phyloP scores from a whole-genome alignment of 2,797 vertebrate genomes.

The Characodon lateralis region DNA sequence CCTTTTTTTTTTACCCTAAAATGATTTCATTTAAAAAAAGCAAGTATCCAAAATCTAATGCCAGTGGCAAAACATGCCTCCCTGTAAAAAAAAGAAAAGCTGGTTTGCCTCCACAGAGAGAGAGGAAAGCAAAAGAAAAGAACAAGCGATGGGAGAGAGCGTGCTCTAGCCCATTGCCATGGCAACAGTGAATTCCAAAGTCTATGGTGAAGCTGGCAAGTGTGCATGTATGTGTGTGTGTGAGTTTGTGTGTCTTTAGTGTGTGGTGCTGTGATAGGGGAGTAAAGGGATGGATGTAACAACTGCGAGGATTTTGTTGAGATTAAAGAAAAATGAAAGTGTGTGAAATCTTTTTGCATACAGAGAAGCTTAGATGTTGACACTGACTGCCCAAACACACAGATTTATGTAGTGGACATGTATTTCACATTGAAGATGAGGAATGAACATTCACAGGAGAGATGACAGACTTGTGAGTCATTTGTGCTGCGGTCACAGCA shows the following conservation, averaged over 20 bases:
- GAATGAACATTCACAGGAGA: conserved; percentile 46
- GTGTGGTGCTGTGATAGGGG: conserved; percentile 27
- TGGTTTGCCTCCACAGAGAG: conserved; percentile 44
- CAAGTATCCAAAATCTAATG: conserved; percentile 40
- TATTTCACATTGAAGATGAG: conserved; percentile 10
- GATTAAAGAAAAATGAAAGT: conserved; percentile 39
- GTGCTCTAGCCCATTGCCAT: conserved; percentile 78
- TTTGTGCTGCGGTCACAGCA: conserved; percentile 26
- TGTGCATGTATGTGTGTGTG: conserved; percentile 21
- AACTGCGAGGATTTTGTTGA: conserved; percentile 64
- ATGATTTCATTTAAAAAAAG: conserved; percentile 17
- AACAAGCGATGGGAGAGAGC: conserved; percentile 74
- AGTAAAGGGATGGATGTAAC: conserved; percentile 59
- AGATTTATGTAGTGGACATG: not conserved
- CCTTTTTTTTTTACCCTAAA: conserved; percentile 11
- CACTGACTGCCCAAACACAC: not conserved
- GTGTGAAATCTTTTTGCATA: conserved; percentile 35
- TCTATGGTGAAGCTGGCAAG: conserved; percentile 72
- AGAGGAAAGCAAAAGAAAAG: conserved; percentile 62
- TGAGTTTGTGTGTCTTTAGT: conserved; percentile 16
- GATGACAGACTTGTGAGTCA: conserved; percentile 67
- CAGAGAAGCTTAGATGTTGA: conserved; percentile 24
- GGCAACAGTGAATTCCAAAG: conserved; percentile 84
- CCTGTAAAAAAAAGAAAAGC: conserved; percentile 41
- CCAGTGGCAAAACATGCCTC: conserved; percentile 10